A percentile compares a stretch with the other conserved stretches of the same genome.
These are phyloP conservation scores for Crossocerus cetratus DNA, from an alignment of 2,888 invertebrate species.

Conservation along the genomic window DNA sequence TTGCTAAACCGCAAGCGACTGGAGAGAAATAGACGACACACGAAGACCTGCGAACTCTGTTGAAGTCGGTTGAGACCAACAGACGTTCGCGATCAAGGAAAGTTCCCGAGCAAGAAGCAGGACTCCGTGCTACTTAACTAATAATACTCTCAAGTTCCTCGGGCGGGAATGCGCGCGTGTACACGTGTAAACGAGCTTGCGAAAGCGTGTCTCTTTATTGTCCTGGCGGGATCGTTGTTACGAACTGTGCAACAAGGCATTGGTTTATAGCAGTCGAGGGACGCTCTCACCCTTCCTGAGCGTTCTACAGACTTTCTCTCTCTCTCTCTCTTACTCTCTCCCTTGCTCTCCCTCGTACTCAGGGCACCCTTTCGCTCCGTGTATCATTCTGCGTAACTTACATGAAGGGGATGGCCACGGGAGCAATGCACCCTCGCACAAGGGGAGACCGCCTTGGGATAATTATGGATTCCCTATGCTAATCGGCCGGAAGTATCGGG, in stretches of 20 bases:
- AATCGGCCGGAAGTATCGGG: slow-evolving; percentile 46
- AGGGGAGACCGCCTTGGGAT: slow-evolving; percentile 50
- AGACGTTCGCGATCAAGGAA: no score
- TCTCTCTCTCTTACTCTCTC: no score
- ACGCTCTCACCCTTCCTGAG: slow-evolving; percentile 43
- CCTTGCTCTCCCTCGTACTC: slow-evolving; percentile 14
- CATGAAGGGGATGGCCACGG: slow-evolving; percentile 35
- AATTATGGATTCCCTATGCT: slow-evolving; percentile 63
- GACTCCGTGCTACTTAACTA: slow-evolving; percentile 15
- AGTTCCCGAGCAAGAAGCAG: not conserved
- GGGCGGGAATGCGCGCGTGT: slow-evolving; percentile 11
- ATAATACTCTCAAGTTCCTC: slow-evolving; percentile 17
- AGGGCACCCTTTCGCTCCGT: slow-evolving; percentile 9
- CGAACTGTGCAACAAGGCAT: slow-evolving; percentile 66
- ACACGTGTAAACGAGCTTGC: slow-evolving; percentile 53
- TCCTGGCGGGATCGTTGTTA: slow-evolving; percentile 67
- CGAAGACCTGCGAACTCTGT: no score
- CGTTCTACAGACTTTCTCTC: no score
- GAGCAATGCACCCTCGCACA: slow-evolving; percentile 40
- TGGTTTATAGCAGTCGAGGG: slow-evolving; percentile 68
- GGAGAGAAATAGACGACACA: no score
- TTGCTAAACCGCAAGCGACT: no score
- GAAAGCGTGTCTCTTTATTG: slow-evolving; percentile 65
- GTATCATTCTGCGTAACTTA: slow-evolving; percentile 14
- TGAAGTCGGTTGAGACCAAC: no score